Conservation (phyloP, 2,888 invertebrate genomes). For the Drosophila siamana region DNA sequence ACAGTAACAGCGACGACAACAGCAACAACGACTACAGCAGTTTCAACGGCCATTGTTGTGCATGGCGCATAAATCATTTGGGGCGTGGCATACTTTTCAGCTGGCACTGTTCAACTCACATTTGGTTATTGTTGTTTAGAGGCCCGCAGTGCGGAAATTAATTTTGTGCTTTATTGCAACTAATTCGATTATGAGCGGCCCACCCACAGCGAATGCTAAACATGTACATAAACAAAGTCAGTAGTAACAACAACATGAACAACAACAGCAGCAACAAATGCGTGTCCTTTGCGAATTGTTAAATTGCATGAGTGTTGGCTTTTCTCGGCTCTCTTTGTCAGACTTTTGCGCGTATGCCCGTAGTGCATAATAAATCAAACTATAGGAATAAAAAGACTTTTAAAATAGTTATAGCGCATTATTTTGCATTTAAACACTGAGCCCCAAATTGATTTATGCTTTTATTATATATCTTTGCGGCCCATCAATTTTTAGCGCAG, state of each 20-base stretch:
- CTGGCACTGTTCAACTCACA: slow-evolving; percentile 15
- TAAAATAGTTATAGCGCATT: slow-evolving; percentile 31
- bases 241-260: slow-evolving; percentile 9
- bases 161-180: slow-evolving; percentile 77
- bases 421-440: slow-evolving; percentile 61
- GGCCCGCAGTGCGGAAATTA: slow-evolving; percentile 72
- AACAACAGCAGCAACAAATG: slow-evolving; percentile 7
- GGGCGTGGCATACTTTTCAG: slow-evolving; percentile 38
- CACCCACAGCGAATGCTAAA: slow-evolving; percentile 40
- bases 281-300: slow-evolving; percentile 30
- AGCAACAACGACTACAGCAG: not conserved
- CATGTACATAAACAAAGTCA: slow-evolving; percentile 28
- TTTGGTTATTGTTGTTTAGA: slow-evolving; percentile 46
- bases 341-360: slow-evolving; percentile 23
- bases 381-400: not conserved
- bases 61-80: slow-evolving; percentile 43
- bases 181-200: slow-evolving; percentile 74
- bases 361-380: slow-evolving; percentile 5
- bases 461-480: slow-evolving; percentile 42
- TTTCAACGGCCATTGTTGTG: slow-evolving; percentile 17
- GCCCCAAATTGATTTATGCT: slow-evolving; percentile 59
- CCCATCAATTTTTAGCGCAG: slow-evolving; percentile 39
- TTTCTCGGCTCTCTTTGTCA: not conserved
- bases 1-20: not conserved
- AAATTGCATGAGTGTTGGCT: slow-evolving; percentile 23